Conservation (phyloP, 2,113 vertebrate species). For the Macquaria ambigua region DNA sequence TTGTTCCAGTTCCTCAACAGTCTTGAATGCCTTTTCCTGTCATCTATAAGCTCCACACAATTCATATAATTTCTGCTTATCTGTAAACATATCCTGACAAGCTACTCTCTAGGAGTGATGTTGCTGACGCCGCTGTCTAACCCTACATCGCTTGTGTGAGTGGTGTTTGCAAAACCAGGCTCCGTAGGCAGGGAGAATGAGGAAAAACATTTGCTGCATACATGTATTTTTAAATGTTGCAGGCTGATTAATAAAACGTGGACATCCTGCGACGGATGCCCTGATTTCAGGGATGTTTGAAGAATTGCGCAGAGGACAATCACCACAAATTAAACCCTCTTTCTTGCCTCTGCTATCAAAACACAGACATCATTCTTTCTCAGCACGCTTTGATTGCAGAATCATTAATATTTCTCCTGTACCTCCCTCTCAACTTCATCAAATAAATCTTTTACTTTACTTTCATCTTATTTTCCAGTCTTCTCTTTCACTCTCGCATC, state of each 20-base stretch:
- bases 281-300: conserved; percentile 21
- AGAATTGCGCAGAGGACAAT: conserved; percentile 35
- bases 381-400: conserved; percentile 41
- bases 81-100: conserved; percentile 35
- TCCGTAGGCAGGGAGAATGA: not conserved
- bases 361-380: not conserved
- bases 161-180: not conserved
- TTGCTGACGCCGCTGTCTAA: not conserved
- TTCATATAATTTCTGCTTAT: conserved; percentile 9
- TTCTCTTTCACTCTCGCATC: not conserved
- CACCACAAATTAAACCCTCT: conserved; percentile 37
- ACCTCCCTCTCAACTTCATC: not conserved
- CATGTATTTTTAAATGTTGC: conserved; percentile 1
- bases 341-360: conserved; percentile 19
- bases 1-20: conserved; percentile 1
- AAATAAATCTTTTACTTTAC: not conserved
- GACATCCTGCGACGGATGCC: conserved; percentile 11
- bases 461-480: not conserved
- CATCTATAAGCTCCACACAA: conserved; percentile 1
- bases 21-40: not conserved
- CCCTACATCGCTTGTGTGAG: conserved; percentile 10
- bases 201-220: not conserved
- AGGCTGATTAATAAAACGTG: conserved; percentile 34
- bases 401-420: conserved; percentile 30
- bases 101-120: conserved; percentile 21